These are phyloP conservation scores for Crematogaster levior DNA, from an alignment of 2,888 invertebrate species.

Conservation along the genomic window DNA sequence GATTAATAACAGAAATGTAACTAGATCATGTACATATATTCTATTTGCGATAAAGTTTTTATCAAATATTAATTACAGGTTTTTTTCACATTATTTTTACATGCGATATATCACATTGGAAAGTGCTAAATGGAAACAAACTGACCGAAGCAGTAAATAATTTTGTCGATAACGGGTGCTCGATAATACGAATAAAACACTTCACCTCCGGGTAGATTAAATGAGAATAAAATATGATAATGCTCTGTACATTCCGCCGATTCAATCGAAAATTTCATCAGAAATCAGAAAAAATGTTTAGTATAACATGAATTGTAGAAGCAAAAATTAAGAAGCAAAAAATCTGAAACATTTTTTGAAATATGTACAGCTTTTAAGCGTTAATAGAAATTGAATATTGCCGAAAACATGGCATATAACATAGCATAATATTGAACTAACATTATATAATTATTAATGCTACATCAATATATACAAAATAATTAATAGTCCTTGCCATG, in stretches of 20 bases:
- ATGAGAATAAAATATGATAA: conserved; percentile 63
- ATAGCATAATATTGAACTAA: not conserved
- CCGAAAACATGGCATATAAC: not conserved
- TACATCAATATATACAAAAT: conserved; percentile 5
- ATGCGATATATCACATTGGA: conserved; percentile 2
- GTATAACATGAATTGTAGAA: not conserved
- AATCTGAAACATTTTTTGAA: not conserved
- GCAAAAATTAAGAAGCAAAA: conserved; percentile 11
- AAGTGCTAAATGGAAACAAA: conserved; percentile 55
- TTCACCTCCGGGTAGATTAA: conserved; percentile 60
- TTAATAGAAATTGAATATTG: not conserved
- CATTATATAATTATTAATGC: conserved; percentile 10
- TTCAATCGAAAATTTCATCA: conserved; percentile 5
- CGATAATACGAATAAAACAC: conserved; percentile 58
- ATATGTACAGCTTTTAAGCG: too few species aligned
- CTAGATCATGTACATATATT: not conserved
- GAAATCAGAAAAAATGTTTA: not conserved
- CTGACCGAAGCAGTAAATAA: conserved; percentile 57
- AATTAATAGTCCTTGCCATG: conserved; percentile 15
- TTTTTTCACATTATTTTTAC: conserved; percentile 22
- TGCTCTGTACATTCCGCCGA: conserved; percentile 21
- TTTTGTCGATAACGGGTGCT: conserved; percentile 55
- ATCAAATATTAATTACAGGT: conserved; percentile 48
- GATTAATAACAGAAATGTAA: not conserved
- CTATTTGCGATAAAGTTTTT: not conserved